These are phyloP conservation scores for Silurus glanis DNA, from an alignment of 2,113 vertebrate species.

Conservation along the genomic window DNA sequence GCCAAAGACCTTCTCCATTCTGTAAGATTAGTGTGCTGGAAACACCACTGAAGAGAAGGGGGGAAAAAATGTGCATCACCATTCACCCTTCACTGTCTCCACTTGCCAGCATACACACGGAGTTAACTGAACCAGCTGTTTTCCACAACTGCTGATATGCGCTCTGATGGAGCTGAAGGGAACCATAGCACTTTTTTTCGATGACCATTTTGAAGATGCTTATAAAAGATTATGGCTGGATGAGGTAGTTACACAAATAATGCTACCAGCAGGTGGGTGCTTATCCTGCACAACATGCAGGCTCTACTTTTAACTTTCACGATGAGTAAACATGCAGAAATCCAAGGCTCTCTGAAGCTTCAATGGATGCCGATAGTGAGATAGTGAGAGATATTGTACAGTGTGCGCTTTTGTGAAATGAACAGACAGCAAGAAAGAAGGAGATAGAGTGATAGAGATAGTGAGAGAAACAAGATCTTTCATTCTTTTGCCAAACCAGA, in stretches of 20 bases:
- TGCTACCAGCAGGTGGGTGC: slow-evolving; percentile 48
- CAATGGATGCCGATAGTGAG: slow-evolving; percentile 11
- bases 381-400: slow-evolving; percentile 41
- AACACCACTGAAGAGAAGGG: slow-evolving; percentile 32
- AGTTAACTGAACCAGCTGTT: slow-evolving; percentile 33
- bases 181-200: slow-evolving; percentile 16
- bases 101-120: slow-evolving; percentile 34
- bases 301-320: slow-evolving; percentile 54
- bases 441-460: slow-evolving; percentile 32
- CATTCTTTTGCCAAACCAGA: slow-evolving; percentile 40
- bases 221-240: slow-evolving; percentile 43
- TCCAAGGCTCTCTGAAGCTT: slow-evolving; percentile 41
- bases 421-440: slow-evolving; percentile 27
- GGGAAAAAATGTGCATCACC: slow-evolving; percentile 29
- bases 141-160: slow-evolving; percentile 35
- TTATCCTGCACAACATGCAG: slow-evolving; percentile 49
- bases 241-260: slow-evolving; percentile 52
- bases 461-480: slow-evolving; percentile 32
- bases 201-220: slow-evolving; percentile 46
- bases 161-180: slow-evolving; percentile 31
- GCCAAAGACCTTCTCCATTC: slow-evolving; percentile 30
- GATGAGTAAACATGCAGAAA: slow-evolving; percentile 53
- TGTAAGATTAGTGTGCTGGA: slow-evolving; percentile 30
- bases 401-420: slow-evolving; percentile 18
- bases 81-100: background rate